Evolutionary conservation across 2,797 vertebrate species (phyloP), one percentile per base, ranked within the genome.

Genomic region (Myripristis jacobus): DNA sequence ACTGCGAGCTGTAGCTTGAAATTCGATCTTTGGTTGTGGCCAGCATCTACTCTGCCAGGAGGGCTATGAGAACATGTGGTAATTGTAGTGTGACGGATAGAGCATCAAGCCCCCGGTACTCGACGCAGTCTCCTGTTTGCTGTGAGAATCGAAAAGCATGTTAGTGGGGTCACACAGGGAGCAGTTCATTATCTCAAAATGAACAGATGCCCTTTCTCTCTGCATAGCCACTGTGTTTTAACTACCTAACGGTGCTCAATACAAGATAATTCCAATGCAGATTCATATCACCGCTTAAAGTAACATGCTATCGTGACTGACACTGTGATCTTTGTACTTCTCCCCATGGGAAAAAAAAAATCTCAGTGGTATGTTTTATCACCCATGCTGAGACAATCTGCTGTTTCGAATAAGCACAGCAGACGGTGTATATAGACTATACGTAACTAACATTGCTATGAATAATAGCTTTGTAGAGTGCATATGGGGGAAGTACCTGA

Each of bases 111-210:
- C 21, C 21, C 11, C 4, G 4, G 15, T 2, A 21, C 47, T 47
- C 43, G 31, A 24, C 0, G 36, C 57, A 34, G 51, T 44, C 3
- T 71, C 56, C 68, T n/a, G 57, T 66, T 72, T 64, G 65, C 54
- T 19, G 51, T 2, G 1, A 43, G 44, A 73, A 22, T 70, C 41
- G 18, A 78, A 87, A 66, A 66, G 24, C 1, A 19, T 59, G 69
- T 73, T 72, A 70, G 66, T 18, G 15, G 56, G 82, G 79, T 89
- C 67, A 79, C 51, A 25, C 4, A 18, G 52, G 55, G 55, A 73
- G 29, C 50, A 53, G 51, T 62, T 88, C 79, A 87, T 93, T 82
- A 87, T 75, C 57, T 63, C 66, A 34, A 55, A 56, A 56, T 56
- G 63, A 73, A 56, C 76, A 73, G 60, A 71, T 68, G 70, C 65